A percentile compares a stretch with the other conserved stretches of the same genome.
Conservation (phyloP, 2,888 invertebrate species). For the Brachypalpus laphriformis region DNA sequence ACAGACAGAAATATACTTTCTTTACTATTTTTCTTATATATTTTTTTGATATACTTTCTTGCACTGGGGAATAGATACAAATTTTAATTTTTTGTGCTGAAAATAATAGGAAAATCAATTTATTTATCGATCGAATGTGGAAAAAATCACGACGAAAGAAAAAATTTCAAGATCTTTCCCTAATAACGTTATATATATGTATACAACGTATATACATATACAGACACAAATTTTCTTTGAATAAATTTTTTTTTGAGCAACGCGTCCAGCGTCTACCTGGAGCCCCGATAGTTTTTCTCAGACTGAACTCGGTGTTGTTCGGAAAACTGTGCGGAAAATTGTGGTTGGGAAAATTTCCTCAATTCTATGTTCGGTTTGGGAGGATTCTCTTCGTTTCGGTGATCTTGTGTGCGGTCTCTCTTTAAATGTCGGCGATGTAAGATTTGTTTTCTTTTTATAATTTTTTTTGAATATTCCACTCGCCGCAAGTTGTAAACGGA, state of each 20-base stretch:
- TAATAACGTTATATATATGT: constrained; percentile 51
- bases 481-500: constrained; percentile 5
- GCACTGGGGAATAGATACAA: constrained; percentile 42
- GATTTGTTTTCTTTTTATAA: not conserved
- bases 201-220: constrained; percentile 27
- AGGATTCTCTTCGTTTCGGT: constrained; percentile 31
- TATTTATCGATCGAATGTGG: constrained; percentile 50
- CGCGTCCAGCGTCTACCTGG: constrained; percentile 80
- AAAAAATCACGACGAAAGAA: constrained; percentile 52
- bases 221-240: constrained; percentile 40
- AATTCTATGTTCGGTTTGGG: constrained; percentile 3
- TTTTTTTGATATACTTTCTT: constrained; percentile 52
- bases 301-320: constrained; percentile 77
- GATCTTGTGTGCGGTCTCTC: constrained; percentile 32
- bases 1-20: constrained; percentile 67
- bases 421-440: constrained; percentile 38
- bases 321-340: constrained; percentile 57
- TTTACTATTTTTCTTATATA: constrained; percentile 47
- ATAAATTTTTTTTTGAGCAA: constrained; percentile 75
- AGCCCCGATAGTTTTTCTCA: constrained; percentile 82
- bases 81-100: not conserved
- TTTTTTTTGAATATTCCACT: constrained; percentile 37
- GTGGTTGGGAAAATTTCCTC: constrained; percentile 27
- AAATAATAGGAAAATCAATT: constrained; percentile 30
- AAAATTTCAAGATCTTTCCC: constrained; percentile 14